Evolutionary conservation across 2,797 vertebrate species (phyloP), one percentile per base, ranked within the genome.

Genomic region (Taenioides sp.): DNA sequence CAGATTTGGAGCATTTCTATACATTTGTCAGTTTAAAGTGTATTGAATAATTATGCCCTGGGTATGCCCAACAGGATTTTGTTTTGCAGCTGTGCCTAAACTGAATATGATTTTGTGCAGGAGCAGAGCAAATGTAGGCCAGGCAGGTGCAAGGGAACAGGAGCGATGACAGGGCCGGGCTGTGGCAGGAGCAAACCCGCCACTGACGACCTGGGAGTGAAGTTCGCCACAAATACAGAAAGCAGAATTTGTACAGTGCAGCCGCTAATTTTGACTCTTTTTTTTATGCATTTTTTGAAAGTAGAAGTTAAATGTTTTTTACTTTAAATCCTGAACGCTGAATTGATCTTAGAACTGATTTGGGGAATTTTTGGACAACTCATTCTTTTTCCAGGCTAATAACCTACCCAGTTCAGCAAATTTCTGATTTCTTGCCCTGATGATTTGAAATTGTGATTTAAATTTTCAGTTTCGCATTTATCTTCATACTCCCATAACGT

Each of bases 111-210:
- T 84, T 81, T 75, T 80, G 78, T 82, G 78, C 69, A 84, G 85
- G 85, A 83, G 82, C 72, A 7, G 70, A 59, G 77, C 78, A 80
- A 62, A 84, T 87, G 81, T 75, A 73, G 80, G 78, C 79, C 80
- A 78, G 86, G 89, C 87, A 89, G 88, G 85, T 90, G 87, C 79
- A 67, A 16, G 74, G 73, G 82, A 81, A 81, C 49, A 27, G 80
- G 73, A 76, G 22, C 40, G 62, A 81, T 87, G 10, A 34, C 60
- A 62, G 28, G 59, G 17, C 59, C 81, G 11, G 20, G 62, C 20
- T 6, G 12, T 37, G 34, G 63, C 63, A 65, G 40, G 81, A 83
- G 72, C 69, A 75, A 61, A n/a, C 71, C 74, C 58, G 79, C 72
- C 60, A 74, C 61, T 71, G 50, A 47, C 74, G 65, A 67, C 60